Evolutionary conservation across 2,797 vertebrate species (phyloP).

Genomic region (Falco peregrinus): DNA sequence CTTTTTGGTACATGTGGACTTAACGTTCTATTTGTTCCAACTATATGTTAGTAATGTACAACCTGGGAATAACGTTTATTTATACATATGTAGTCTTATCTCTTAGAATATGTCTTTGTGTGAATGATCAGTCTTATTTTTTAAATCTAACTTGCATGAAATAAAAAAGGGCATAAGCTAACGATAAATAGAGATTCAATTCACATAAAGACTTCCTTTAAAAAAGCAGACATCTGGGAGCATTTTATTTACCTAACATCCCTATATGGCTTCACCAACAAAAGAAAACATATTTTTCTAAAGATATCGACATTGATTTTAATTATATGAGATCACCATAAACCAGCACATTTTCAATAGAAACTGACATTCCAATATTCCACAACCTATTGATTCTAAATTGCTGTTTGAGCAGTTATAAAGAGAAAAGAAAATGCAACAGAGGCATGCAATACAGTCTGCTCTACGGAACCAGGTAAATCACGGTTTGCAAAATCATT

Average conservation of each 20-base stretch:
- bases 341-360: neutral
- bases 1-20: neutral
- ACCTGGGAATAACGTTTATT: neutral
- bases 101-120: neutral
- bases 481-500: conserved; percentile 53
- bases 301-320: conserved; percentile 46
- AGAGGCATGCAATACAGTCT: neutral
- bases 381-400: conserved; percentile 19
- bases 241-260: neutral
- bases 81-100: neutral
- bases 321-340: conserved; percentile 47
- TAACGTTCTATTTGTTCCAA: neutral
- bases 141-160: neutral
- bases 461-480: neutral
- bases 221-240: neutral
- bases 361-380: conserved; percentile 36
- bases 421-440: conserved; percentile 34
- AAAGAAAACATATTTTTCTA: neutral
- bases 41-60: accelerated
- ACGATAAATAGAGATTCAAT: neutral
- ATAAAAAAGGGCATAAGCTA: neutral
- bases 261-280: neutral
- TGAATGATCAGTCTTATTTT: neutral
- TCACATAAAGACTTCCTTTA: neutral
- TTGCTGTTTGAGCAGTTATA: neutral